Evolutionary conservation across 37 sponge, comb jelly and placozoan genomes (phyloP), one percentile per base, ranked within the genome.

Genomic region (Cliona cf. orientalis): DNA sequence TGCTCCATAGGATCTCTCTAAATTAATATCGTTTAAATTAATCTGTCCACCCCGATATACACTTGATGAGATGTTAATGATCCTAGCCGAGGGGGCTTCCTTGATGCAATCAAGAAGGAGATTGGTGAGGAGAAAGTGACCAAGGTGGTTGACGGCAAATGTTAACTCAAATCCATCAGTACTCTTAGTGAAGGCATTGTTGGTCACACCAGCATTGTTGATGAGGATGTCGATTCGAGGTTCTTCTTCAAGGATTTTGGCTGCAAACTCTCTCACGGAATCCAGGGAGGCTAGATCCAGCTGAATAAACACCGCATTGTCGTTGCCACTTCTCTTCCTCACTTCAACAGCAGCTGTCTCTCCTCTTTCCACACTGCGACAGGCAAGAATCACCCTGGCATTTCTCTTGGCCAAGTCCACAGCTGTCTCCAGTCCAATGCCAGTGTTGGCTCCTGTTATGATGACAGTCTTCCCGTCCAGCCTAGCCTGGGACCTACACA

Each of bases 361-460:
- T 62, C 90, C 95, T 45, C 66, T 86, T 44, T 84, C 76, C 46
- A 71, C 66, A 66, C 73, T 80, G 42, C 95, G 72, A 69, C 97
- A 94, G 1, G 85, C 97, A 37, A 97, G 49, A 33, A 89, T 68
- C 11, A 97, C 88, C 40, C 77, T 82, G 31, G 90, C 95, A 25
- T 89, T 88, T 55, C 95, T 86, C 49, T 60, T 80, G 26, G 95
- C 89, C 12, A 97, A 69, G 61, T 91, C 95, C n/a, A 87, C 40
- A 35, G 92, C 94, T 46, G 97, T 91, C 66, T 77, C 91, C 40
- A 87, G 71, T 7, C 88, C 88, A 40, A 95, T 91, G 0, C 95
- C 95, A 38, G 89, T 81, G 78, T 97, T 97, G 22, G 84, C 89
- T 49, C 97, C 97, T 46, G 97, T 97, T 14, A 97, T 81, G 29